Conservation (phyloP, 2,888 invertebrate genomes). For the Camponotus fellah region DNA sequence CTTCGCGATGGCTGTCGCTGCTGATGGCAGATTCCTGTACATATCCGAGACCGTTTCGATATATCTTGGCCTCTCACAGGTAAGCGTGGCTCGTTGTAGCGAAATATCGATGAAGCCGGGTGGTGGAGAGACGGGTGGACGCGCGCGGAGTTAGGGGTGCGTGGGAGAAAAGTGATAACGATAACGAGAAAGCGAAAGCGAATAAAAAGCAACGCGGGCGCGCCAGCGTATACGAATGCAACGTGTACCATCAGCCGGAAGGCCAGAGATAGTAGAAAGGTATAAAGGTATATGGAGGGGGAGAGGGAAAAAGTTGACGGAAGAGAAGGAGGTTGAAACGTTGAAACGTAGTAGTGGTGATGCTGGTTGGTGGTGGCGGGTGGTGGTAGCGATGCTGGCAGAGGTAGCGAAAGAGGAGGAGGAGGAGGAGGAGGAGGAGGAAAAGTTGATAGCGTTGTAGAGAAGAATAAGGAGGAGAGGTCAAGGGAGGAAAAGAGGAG, state of each 20-base stretch:
- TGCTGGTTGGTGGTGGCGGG: constrained; percentile 59
- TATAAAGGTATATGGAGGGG: constrained; percentile 31
- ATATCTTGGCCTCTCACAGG: constrained; percentile 99
- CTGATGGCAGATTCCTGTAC: constrained; percentile 99
- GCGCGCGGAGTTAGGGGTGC: constrained; percentile 44
- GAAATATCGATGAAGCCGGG: constrained; percentile 40
- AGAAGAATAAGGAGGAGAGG: constrained; percentile 68
- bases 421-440: constrained; percentile 63
- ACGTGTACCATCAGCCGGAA: constrained; percentile 71
- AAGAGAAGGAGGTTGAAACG: constrained; percentile 66
- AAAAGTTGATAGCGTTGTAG: constrained; percentile 65
- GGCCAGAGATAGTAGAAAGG: constrained; percentile 67
- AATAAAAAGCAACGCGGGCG: constrained; percentile 43
- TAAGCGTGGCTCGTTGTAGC: constrained; percentile 84
- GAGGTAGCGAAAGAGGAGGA: constrained; percentile 65
- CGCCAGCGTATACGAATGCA: constrained; percentile 45
- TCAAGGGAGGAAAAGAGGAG: constrained; percentile 81
- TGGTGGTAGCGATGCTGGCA: constrained; percentile 31
- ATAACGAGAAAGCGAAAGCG: constrained; percentile 58
- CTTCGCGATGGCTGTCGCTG: constrained; percentile 97
- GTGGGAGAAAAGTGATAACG: constrained; percentile 68
- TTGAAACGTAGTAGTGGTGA: constrained; percentile 48
- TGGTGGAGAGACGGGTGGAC: neutral
- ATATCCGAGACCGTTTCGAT: constrained; percentile 99
- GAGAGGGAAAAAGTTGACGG: constrained; percentile 67